phyloP scores from a whole-genome alignment of 1,140 invertebrate species.

The Brachionus calyciflorus region DNA sequence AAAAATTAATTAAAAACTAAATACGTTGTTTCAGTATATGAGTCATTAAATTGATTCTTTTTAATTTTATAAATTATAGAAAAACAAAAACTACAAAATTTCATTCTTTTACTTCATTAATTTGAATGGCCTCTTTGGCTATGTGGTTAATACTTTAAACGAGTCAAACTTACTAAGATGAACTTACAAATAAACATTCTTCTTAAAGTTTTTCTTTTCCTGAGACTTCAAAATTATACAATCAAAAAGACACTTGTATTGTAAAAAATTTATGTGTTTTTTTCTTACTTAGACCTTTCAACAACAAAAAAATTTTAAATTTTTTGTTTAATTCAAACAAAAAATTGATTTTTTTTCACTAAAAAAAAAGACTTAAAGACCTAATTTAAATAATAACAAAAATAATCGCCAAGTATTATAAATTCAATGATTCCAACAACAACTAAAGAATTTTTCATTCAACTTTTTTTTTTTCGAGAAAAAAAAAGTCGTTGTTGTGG shows the following conservation, averaged over 20 bases:
- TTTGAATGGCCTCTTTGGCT: no score
- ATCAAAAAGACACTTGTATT: neutral
- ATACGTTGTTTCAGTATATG: neutral
- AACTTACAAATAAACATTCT: no score
- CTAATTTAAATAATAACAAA: conserved; percentile 20
- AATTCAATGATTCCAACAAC: neutral
- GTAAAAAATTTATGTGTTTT: neutral
- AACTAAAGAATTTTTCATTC: neutral
- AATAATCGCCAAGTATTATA: conserved; percentile 2
- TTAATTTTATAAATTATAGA: no score
- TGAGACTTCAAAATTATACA: neutral
- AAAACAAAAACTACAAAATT: no score
- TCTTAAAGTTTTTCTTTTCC: no score
- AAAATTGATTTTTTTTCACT: neutral
- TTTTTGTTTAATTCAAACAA: neutral
- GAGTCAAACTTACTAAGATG: no score
- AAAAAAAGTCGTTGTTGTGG: neutral
- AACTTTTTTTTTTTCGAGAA: neutral
- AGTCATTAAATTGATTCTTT: conserved; percentile 37
- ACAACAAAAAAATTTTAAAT: no score
- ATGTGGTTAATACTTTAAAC: no score
- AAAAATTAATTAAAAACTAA: conserved; percentile 24
- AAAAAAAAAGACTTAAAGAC: neutral
- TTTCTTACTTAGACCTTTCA: neutral
- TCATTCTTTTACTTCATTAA: no score